These are phyloP conservation scores for Tinea pellionella DNA, from an alignment of 2,888 invertebrate species.

Conservation along the genomic window DNA sequence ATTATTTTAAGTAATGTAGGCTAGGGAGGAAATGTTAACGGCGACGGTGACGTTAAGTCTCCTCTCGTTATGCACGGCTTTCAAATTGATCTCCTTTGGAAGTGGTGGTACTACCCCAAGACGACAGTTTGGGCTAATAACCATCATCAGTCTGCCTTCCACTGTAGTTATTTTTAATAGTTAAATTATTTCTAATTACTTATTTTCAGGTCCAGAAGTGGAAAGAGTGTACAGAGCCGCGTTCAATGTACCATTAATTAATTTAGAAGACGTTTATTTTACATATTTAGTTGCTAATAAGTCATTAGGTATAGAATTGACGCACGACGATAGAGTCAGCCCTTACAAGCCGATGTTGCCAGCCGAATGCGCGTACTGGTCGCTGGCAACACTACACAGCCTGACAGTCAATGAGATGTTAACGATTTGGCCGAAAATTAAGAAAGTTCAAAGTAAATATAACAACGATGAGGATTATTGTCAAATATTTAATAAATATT, in stretches of 20 bases:
- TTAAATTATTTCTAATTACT: no score
- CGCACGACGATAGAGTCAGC: slow-evolving; percentile 68
- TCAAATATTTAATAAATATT: slow-evolving; percentile 22
- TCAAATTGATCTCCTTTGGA: no score
- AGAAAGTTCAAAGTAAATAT: slow-evolving; percentile 19
- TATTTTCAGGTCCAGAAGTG: slow-evolving; percentile 41
- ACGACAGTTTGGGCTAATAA: no score
- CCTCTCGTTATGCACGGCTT: no score
- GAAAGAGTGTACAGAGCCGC: slow-evolving; percentile 62
- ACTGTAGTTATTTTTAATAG: no score
- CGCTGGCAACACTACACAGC: slow-evolving; percentile 35
- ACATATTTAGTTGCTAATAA: slow-evolving; percentile 75
- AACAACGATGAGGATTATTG: slow-evolving; percentile 23
- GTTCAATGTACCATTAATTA: slow-evolving; percentile 68
- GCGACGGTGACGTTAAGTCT: no score
- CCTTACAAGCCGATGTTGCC: slow-evolving; percentile 32
- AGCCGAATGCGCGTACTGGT: slow-evolving; percentile 36
- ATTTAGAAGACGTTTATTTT: slow-evolving; percentile 79
- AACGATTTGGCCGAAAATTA: slow-evolving; percentile 29
- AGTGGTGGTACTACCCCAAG: no score
- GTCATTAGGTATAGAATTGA: slow-evolving; percentile 55
- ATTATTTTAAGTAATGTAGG: no score
- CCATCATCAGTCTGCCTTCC: no score
- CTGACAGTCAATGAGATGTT: slow-evolving; percentile 30
- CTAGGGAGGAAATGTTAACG: no score